Conservation (phyloP, 2,888 invertebrate genomes). For the Drosophila robusta region DNA sequence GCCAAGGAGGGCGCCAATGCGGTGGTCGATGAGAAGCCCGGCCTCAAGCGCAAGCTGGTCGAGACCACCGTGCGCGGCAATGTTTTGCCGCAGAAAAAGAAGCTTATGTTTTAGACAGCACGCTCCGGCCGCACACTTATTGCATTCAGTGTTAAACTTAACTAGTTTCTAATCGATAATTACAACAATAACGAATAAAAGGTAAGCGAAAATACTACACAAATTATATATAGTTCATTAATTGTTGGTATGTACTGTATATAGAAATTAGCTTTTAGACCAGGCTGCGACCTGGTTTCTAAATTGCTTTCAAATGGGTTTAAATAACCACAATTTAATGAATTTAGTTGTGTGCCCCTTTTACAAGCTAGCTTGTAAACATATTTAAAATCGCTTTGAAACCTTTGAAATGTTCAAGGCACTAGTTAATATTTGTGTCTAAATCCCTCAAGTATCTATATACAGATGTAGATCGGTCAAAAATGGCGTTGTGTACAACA, state of each 20-base stretch:
- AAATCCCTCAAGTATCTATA: no score
- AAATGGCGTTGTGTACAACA: no score
- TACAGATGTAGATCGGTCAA: no score
- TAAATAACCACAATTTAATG: no score
- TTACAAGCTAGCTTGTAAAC: background rate
- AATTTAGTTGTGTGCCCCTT: background rate
- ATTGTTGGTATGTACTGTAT: background rate
- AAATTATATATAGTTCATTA: background rate
- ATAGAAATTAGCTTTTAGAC: background rate
- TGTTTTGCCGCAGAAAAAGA: constrained; percentile 85
- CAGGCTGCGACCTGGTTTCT: no score
- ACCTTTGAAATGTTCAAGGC: background rate
- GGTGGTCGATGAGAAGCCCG: constrained; percentile 86
- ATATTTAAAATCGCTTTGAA: background rate
- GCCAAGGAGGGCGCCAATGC: constrained; percentile 66
- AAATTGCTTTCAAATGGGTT: no score
- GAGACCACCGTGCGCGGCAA: constrained; percentile 88
- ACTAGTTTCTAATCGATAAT: constrained; percentile 26
- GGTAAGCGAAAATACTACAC: constrained; percentile 5
- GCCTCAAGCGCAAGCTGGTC: constrained; percentile 88
- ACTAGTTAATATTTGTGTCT: no score
- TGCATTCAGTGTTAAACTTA: constrained; percentile 22
- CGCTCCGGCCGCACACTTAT: background rate
- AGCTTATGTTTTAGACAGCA: constrained; percentile 86
- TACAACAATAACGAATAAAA: constrained; percentile 20